phyloP scores from a whole-genome alignment of 2,888 invertebrate species.

The Chrysina gloriosa region DNA sequence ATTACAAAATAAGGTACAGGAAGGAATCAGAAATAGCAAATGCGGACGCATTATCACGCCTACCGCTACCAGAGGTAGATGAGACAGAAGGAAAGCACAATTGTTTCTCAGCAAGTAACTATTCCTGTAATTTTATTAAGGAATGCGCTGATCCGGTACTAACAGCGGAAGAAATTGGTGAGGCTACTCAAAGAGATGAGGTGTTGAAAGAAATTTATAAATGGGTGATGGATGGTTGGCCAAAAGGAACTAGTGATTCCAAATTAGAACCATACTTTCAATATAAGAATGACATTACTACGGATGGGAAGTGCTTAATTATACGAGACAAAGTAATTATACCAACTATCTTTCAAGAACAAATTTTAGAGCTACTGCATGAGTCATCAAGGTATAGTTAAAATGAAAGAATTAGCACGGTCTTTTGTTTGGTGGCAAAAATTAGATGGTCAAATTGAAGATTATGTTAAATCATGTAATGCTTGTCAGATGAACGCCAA shows the following conservation, averaged over 20 bases:
- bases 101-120: background rate
- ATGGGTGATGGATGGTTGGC: slow-evolving; percentile 1
- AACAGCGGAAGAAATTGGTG: slow-evolving; percentile 5
- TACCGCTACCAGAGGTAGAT: background rate
- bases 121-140: background rate
- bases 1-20: background rate
- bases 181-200: background rate
- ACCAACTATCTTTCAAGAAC: too few species aligned
- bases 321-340: too few species aligned
- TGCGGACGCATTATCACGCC: background rate
- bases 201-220: background rate
- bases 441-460: slow-evolving; percentile 2
- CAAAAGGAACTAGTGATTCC: background rate
- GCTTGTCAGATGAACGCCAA: slow-evolving; percentile 3
- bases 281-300: background rate
- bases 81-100: background rate
- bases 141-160: background rate
- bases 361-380: background rate
- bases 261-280: background rate
- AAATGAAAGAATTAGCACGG: slow-evolving; percentile 16
- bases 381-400: background rate
- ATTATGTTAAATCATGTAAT: slow-evolving; percentile 11
- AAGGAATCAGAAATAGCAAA: background rate
- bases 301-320: background rate
- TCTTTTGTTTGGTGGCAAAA: too few species aligned